Evolutionary conservation across 2,888 invertebrate species (phyloP).

Genomic region (Boloria euphrosyne): DNA sequence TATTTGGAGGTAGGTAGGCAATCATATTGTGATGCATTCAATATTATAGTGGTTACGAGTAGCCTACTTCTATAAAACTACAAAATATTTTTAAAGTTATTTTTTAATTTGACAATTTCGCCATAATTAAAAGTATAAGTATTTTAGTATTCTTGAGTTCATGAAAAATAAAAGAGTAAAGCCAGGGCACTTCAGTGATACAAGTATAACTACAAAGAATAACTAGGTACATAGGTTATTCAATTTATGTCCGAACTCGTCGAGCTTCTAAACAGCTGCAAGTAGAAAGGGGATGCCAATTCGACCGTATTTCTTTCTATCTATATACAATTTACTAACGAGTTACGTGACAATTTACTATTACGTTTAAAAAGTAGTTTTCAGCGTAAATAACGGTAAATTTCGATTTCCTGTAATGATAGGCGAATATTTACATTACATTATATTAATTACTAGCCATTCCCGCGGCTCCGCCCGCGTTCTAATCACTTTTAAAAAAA

Average conservation of each 20-base stretch:
- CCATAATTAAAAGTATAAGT: not conserved
- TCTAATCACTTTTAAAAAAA: too few species aligned
- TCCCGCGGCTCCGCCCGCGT: too few species aligned
- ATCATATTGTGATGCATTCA: too few species aligned
- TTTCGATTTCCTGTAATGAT: not conserved
- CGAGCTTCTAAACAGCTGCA: constrained; percentile 1
- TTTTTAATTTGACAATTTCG: too few species aligned
- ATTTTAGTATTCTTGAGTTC: too few species aligned
- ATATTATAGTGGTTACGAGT: too few species aligned
- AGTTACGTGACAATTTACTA: constrained; percentile 1
- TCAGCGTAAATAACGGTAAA: not conserved
- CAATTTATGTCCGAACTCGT: constrained; percentile 11
- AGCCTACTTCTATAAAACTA: too few species aligned
- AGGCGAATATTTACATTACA: too few species aligned
- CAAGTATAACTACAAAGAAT: constrained; percentile 7
- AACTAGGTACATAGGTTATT: constrained; percentile 5
- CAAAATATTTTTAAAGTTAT: too few species aligned
- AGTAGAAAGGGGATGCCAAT: constrained; percentile 12
- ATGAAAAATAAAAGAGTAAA: not conserved
- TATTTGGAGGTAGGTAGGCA: too few species aligned
- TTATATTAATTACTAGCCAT: too few species aligned
- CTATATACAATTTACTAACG: not conserved
- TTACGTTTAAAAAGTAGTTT: not conserved
- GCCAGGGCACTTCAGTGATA: not conserved
- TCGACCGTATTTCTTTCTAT: constrained; percentile 1